Conservation (phyloP, 2,888 invertebrate genomes). For the Hypercompe scribonia region DNA sequence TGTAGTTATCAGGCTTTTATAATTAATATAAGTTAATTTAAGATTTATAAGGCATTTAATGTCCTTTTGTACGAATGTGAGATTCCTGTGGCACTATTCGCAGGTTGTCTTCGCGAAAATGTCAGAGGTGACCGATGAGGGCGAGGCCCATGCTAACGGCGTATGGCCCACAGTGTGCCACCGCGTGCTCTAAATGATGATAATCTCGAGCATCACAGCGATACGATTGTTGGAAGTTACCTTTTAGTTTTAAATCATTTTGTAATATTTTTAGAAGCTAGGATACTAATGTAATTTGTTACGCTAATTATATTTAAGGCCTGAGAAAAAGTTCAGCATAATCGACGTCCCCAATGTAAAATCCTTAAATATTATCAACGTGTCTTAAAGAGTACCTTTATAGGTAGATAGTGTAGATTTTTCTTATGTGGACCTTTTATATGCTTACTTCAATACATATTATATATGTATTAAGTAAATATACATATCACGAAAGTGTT, state of each 20-base stretch:
- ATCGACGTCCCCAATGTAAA: constrained; percentile 53
- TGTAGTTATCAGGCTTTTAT: constrained; percentile 79
- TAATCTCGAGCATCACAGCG: constrained; percentile 40
- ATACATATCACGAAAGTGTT: constrained; percentile 63
- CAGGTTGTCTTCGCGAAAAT: constrained; percentile 6
- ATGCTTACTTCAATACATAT: constrained; percentile 62
- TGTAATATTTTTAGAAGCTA: constrained; percentile 78
- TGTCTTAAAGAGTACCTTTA: constrained; percentile 84
- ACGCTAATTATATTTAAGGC: constrained; percentile 70
- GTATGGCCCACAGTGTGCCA: neutral
- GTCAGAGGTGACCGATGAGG: neutral
- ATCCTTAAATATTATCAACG: constrained; percentile 69
- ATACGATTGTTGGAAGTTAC: constrained; percentile 80
- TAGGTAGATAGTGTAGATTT: constrained; percentile 70
- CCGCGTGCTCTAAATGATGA: constrained; percentile 31
- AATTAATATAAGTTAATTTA: constrained; percentile 72
- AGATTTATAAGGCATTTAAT: constrained; percentile 74
- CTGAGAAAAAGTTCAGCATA: constrained; percentile 84
- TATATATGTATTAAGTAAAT: constrained; percentile 65
- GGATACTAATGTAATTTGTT: constrained; percentile 79
- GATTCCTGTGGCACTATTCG: constrained; percentile 32
- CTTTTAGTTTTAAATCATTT: constrained; percentile 84
- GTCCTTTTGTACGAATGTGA: constrained; percentile 67
- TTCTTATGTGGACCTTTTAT: constrained; percentile 58
- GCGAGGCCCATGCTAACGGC: neutral